Conservation (phyloP, 2,797 vertebrate species). For the Brachyalestes nurse region DNA sequence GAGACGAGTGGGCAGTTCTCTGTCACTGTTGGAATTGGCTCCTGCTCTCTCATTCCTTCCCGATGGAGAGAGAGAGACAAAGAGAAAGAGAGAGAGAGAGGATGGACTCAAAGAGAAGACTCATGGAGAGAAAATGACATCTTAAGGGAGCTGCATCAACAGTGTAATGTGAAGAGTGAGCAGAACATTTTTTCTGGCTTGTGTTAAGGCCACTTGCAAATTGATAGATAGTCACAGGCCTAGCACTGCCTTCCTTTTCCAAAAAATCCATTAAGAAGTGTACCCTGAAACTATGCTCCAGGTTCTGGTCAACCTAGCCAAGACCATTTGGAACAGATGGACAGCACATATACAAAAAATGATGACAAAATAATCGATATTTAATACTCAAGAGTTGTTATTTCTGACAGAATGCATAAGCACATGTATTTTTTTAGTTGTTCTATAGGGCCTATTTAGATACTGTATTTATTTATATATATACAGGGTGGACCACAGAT, state of each 20-base stretch:
- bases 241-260: constrained; percentile 67
- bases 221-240: constrained; percentile 81
- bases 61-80: constrained; percentile 1
- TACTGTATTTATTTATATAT: too few species aligned
- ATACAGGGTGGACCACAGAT: too few species aligned
- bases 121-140: constrained; percentile 46
- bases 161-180: constrained; percentile 71
- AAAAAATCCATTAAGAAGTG: constrained; percentile 78
- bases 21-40: constrained; percentile 83
- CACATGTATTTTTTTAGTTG: too few species aligned
- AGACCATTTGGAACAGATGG: neutral
- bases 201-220: constrained; percentile 77
- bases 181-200: constrained; percentile 74
- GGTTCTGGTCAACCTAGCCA: constrained; percentile 51
- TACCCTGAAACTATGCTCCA: constrained; percentile 73
- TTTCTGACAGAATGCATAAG: too few species aligned
- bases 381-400: neutral
- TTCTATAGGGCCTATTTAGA: too few species aligned
- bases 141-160: constrained; percentile 68
- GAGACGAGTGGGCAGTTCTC: constrained; percentile 83
- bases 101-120: constrained; percentile 60
- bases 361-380: neutral
- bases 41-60: constrained; percentile 64
- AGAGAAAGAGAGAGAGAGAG: constrained; percentile 50
- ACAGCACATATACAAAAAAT: neutral